Base-by-base conservation (phyloP, 1,140 invertebrate genomes). In the Drosophila miranda region DNA sequence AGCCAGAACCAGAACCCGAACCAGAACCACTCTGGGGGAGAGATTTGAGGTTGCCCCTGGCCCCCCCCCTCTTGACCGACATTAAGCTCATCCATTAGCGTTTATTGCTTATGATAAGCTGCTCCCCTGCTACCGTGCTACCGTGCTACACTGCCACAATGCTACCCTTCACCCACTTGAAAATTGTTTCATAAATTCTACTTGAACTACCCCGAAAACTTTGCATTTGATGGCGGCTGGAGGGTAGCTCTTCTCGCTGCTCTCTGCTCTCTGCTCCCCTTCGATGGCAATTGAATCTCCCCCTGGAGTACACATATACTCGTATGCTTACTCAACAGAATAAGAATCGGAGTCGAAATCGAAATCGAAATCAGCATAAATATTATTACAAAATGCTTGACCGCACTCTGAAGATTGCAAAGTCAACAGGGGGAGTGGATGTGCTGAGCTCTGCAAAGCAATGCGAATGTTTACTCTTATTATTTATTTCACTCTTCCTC, bases 41-140 rank as follows among this genome's bases (percentile, higher is more conserved):
- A 34, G 23, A 28, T 28, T 26, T 38, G 34, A 11, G 34, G 48
- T 26, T 26, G 5, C 23, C 23, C 23, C 30, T 0, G 8, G 13
- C 6, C 28, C 19, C 19, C 21, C 19, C 16, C 3, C 16, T 30
- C 45, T 49, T 56, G 62, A 49, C 44, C 55, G 28, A 58, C 52
- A 60, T 54, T 74, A 77, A 70, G 60, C 78, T 66, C 79, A 71
- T 83, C 79, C 80, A 84, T 84, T 83, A 84, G 71, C 80, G 69
- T 83, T 83, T 83, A 76, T 84, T 79, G 71, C 80, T 68, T 75
- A 68, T 84, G 80, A 83, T 83, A 84, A 84, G 80, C 80, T 50
- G 42, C 34, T 48, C 11, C 28, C 46, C 52, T 49, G 41, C 34
- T 34, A 8, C 43, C 19, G 14, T 13, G 23, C 23, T 4, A 23